Conservation (phyloP, 2,888 invertebrate species). For the Toxonevra muliebris region DNA sequence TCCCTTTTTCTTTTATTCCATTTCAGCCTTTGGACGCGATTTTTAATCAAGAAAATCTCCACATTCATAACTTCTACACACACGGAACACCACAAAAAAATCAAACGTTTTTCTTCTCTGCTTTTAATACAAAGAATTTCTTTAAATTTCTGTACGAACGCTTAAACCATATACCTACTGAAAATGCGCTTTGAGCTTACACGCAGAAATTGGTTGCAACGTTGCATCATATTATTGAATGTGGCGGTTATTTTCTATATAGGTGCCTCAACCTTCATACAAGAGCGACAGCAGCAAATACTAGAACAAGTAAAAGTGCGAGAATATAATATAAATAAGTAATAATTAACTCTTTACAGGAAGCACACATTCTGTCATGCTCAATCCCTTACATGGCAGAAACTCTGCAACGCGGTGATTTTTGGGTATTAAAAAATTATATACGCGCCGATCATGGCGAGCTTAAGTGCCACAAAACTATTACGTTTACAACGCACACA, state of each 20-base stretch:
- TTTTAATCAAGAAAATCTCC: too few relatives aligned
- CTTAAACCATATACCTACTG: too few relatives aligned
- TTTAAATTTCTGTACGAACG: too few relatives aligned
- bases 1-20: too few relatives aligned
- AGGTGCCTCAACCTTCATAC: conserved; percentile 57
- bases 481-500: conserved; percentile 75
- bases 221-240: conserved; percentile 79
- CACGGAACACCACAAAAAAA: too few relatives aligned
- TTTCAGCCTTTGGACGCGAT: too few relatives aligned
- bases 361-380: too few relatives aligned
- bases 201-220: conserved; percentile 76
- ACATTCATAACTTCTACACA: too few relatives aligned
- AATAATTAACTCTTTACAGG: too few relatives aligned
- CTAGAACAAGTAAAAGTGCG: background rate
- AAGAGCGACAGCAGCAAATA: conserved; percentile 55
- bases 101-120: too few relatives aligned
- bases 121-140: too few relatives aligned
- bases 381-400: conserved; percentile 37
- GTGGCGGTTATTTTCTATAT: conserved; percentile 72
- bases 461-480: conserved; percentile 69
- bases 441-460: conserved; percentile 62
- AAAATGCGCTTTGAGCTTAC: conserved; percentile 64
- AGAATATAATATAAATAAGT: too few relatives aligned
- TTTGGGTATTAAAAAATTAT: conserved; percentile 72
- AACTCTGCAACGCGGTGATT: conserved; percentile 47